Evolutionary conservation across 1,140 invertebrate genomes (phyloP).

Genomic region (Cotesia vestalis): DNA sequence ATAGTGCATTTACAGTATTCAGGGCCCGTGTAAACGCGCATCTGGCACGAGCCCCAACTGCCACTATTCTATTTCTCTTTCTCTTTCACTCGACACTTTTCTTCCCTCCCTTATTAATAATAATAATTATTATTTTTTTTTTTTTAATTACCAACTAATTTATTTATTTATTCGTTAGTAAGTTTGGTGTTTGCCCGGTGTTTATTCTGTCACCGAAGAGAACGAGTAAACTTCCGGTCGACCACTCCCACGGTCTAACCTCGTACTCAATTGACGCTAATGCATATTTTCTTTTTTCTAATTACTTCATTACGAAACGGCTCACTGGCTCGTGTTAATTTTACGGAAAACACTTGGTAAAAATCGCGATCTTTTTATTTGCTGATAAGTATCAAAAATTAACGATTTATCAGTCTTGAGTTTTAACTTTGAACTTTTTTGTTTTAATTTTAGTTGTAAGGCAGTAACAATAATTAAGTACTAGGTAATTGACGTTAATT

Average conservation of each 20-base stretch:
- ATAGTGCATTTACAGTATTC: slow-evolving; percentile 99
- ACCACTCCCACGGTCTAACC: slow-evolving; percentile 36
- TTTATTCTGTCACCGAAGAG: slow-evolving; percentile 25
- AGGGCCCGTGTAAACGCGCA: slow-evolving; percentile 91
- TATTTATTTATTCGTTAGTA: not conserved
- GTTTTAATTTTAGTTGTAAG: too few relatives aligned
- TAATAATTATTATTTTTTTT: not conserved
- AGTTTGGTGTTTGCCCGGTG: not conserved
- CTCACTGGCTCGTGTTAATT: not conserved
- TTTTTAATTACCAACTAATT: not conserved
- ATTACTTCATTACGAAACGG: slow-evolving; percentile 15
- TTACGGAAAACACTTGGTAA: not conserved
- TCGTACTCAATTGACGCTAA: slow-evolving; percentile 32
- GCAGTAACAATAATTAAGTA: too few relatives aligned
- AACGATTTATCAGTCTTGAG: too few relatives aligned
- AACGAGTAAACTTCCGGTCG: slow-evolving; percentile 33
- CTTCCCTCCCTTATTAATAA: not conserved
- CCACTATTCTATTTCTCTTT: slow-evolving; percentile 46
- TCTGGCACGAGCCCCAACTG: slow-evolving; percentile 90
- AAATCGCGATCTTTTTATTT: slow-evolving; percentile 36
- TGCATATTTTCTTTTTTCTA: slow-evolving; percentile 24
- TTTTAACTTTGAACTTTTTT: too few relatives aligned
- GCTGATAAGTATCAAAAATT: not conserved
- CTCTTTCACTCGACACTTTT: slow-evolving; percentile 3
- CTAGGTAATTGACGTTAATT: too few relatives aligned